Evolutionary conservation across 2,113 vertebrate species (phyloP), one percentile per base, ranked within the genome.

Genomic region (Leptobrachium ailaonicum): DNA sequence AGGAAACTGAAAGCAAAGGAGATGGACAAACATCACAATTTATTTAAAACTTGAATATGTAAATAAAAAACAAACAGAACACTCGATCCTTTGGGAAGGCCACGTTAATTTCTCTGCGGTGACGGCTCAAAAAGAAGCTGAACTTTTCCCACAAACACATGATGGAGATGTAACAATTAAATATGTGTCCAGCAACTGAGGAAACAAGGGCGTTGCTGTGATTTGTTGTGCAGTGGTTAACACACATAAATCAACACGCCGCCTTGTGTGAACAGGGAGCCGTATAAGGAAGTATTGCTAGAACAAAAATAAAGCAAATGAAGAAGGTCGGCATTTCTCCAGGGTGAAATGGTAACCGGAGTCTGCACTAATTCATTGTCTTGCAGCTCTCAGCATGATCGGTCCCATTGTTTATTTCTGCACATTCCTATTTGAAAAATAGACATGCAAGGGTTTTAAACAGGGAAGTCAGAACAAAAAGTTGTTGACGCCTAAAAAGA

Each of bases 121-220:
- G 53, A 69, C 53, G 54, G 12, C 50, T 41, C 42, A 69, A 69
- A 78, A 42, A 71, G 20, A 60, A 2, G 42, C 40, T 63, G n/a
- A 62, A 12, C 56, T 78, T 70, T 68, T 71, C 6, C 43, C 76
- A 71, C 42, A 71, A 78, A 78, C 54, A 78, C 66, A 78, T 71
- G 67, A 42, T n/a, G 41, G 54, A 70, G 69, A 78, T 14, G 54
- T 41, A 66, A 78, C 56, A 62, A 63, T 56, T 62, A 76, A 76
- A 67, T 56, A 78, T 70, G 43, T 63, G 76, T 60, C 76, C 58
- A 71, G 60, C 54, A 53, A 47, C 11, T 66, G 43, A 45, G 42
- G 69, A 78, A 71, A 62, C 54, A 78, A 71, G 58, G 76, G 76
- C 44, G 66, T 50, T 41, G 10, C 43, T 71, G 67, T n/a, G 47